Conservation (phyloP, 1,140 invertebrate genomes). For the Neodiprion virginianus region DNA sequence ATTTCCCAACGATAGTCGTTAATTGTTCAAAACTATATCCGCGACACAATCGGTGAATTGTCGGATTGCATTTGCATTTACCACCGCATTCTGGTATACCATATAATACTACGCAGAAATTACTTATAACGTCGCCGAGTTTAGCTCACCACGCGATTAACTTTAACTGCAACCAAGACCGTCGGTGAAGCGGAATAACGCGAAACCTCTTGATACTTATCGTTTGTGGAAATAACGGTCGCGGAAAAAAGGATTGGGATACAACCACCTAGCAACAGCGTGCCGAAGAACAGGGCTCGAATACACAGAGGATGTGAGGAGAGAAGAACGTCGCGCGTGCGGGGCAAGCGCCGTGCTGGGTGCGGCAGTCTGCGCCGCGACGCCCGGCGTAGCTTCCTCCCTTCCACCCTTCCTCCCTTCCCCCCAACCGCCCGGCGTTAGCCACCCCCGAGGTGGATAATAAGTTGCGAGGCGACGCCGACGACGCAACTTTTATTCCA, state of each 20-base stretch:
- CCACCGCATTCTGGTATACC: too few relatives aligned
- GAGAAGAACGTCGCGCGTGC: constrained; percentile 4
- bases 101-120: too few relatives aligned
- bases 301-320: constrained; percentile 2
- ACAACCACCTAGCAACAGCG: constrained; percentile 48
- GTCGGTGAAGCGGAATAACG: too few relatives aligned
- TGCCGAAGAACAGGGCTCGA: constrained; percentile 28
- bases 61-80: too few relatives aligned
- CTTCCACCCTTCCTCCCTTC: constrained; percentile 18
- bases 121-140: too few relatives aligned
- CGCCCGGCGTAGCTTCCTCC: constrained; percentile 40
- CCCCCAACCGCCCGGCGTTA: not conserved
- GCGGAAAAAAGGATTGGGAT: not conserved
- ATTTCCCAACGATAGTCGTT: too few relatives aligned
- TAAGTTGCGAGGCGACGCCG: not conserved
- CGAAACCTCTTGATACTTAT: not conserved
- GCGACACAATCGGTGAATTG: too few relatives aligned
- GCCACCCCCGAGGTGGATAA: not conserved
- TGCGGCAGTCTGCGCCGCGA: constrained; percentile 55
- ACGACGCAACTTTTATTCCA: not conserved
- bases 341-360: constrained; percentile 51
- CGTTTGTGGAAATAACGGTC: not conserved
- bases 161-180: too few relatives aligned
- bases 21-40: too few relatives aligned
- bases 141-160: too few relatives aligned